phyloP scores from a whole-genome alignment of 1,140 invertebrate genomes.

The Brachystomella parvula region DNA sequence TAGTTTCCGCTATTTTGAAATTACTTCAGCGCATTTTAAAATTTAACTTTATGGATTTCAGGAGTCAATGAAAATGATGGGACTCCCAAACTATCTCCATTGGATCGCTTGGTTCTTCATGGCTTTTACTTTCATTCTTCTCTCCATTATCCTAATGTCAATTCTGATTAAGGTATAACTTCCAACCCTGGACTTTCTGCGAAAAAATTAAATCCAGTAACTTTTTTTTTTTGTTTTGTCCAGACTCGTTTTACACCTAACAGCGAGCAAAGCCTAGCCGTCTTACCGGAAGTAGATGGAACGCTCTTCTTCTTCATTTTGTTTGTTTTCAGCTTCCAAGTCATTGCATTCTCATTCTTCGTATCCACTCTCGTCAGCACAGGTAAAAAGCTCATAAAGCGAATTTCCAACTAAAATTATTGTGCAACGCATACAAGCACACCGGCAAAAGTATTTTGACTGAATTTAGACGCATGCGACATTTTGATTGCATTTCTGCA shows the following conservation, averaged over 20 bases:
- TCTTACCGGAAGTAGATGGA: conserved; percentile 51
- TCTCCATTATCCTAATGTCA: conserved; percentile 42
- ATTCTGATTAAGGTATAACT: conserved; percentile 26
- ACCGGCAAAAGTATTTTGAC: no score
- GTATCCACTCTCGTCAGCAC: conserved; percentile 59
- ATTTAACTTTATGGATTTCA: conserved; percentile 38
- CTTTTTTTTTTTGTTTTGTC: neutral
- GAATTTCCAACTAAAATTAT: no score
- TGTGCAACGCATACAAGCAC: no score
- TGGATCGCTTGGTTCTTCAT: conserved; percentile 78
- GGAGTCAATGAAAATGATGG: conserved; percentile 86
- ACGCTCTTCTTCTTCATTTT: conserved; percentile 53
- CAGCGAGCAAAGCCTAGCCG: conserved; percentile 38
- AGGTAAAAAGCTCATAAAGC: conserved; percentile 53
- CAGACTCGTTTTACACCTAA: neutral
- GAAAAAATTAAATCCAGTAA: neutral
- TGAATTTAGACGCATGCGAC: no score
- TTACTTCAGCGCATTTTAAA: neutral
- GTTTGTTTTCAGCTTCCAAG: conserved; percentile 51
- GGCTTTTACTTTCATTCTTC: conserved; percentile 58
- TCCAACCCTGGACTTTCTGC: neutral
- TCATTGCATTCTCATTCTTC: conserved; percentile 59
- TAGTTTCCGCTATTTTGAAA: conserved; percentile 25
- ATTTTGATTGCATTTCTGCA: no score
- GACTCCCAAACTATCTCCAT: conserved; percentile 68